Percentiles rank a stretch among this genome's conserved stretches.
Evolutionary conservation across 2,113 vertebrate genomes (phyloP).

Genomic region (Catharus minimus): DNA sequence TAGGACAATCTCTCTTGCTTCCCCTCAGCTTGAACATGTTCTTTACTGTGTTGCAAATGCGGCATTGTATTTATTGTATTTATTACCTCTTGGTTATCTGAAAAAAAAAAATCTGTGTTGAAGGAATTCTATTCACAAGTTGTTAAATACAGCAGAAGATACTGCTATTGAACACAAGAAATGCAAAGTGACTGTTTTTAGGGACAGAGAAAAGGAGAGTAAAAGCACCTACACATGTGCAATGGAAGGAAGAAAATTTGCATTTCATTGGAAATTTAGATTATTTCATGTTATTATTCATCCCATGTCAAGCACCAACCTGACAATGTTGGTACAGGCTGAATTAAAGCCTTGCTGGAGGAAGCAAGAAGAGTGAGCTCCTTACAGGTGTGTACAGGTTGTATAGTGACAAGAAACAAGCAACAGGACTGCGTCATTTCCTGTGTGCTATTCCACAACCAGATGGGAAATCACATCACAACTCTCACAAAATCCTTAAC

Average conservation of each 20-base stretch:
- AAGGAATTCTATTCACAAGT: not conserved
- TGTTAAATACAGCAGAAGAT: not conserved
- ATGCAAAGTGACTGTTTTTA: not conserved
- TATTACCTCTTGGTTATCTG: not conserved
- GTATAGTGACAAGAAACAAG: not conserved
- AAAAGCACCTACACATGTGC: not conserved
- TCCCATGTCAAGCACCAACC: not conserved
- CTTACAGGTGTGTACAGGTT: not conserved
- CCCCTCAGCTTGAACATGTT: not conserved
- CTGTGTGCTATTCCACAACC: not conserved
- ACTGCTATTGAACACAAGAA: not conserved
- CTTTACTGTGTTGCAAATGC: not conserved
- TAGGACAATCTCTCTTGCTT: not conserved
- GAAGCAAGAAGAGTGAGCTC: not conserved
- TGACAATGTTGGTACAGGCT: rapidly evolving
- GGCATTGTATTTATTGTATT: not conserved
- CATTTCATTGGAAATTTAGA: not conserved
- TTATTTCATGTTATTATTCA: not conserved
- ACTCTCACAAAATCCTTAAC: not conserved
- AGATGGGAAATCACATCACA: rapidly evolving
- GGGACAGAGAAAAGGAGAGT: not conserved
- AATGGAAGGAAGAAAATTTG: not conserved
- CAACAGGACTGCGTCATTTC: rapidly evolving
- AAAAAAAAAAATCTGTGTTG: not conserved
- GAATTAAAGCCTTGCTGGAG: not conserved